Conservation (phyloP, 2,888 invertebrate species). For the Nomada ferruginata region DNA sequence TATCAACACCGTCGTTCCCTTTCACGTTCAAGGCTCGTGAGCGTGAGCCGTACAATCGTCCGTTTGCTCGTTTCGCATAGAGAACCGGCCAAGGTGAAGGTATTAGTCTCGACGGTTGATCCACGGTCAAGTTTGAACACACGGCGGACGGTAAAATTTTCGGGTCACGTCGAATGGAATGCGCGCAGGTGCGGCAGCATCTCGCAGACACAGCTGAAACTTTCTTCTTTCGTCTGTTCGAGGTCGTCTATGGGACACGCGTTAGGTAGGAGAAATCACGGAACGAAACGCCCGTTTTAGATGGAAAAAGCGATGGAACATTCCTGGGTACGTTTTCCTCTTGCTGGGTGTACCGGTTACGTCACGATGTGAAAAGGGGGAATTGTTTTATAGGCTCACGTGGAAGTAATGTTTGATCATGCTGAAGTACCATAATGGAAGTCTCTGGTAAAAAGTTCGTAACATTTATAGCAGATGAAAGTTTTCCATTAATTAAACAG, state of each 20-base stretch:
- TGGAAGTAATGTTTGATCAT: background rate
- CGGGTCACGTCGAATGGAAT: conserved; percentile 81
- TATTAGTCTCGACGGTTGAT: conserved; percentile 31
- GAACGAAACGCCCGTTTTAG: conserved; percentile 8
- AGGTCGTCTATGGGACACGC: conserved; percentile 54
- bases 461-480: too few relatives aligned
- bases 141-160: conserved; percentile 74
- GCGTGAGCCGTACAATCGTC: background rate
- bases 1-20: conserved; percentile 44
- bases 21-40: conserved; percentile 56
- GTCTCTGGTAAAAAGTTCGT: too few relatives aligned
- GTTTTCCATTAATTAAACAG: too few relatives aligned
- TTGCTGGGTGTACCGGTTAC: background rate
- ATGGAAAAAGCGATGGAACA: background rate
- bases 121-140: conserved; percentile 77
- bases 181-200: conserved; percentile 81
- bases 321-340: background rate
- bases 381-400: background rate
- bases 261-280: conserved; percentile 45
- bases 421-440: too few relatives aligned
- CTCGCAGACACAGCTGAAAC: conserved; percentile 69
- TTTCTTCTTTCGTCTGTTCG: conserved; percentile 78
- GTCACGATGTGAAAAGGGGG: background rate
- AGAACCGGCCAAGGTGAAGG: conserved; percentile 53
- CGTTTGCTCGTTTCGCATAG: background rate